These are phyloP conservation scores for Chiloscyllium plagiosum DNA, from an alignment of 2,113 vertebrate genomes.

Conservation along the genomic window DNA sequence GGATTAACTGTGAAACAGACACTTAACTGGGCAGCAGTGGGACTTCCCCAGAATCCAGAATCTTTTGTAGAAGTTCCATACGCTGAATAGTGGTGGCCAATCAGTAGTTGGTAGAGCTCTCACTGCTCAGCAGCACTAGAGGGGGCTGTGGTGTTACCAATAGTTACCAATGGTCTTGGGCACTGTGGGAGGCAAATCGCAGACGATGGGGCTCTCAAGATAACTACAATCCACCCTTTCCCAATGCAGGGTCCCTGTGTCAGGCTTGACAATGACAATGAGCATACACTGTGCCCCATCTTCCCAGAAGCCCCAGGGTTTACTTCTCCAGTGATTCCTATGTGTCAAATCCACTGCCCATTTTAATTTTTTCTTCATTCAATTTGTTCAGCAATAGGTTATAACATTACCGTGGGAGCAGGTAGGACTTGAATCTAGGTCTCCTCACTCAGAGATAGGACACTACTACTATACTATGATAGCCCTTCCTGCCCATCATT, in stretches of 20 bases:
- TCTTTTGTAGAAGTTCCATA: not conserved
- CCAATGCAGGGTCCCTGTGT: not conserved
- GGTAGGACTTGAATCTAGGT: too few species aligned
- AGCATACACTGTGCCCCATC: not conserved
- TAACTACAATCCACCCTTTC: not conserved
- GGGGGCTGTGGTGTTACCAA: too few species aligned
- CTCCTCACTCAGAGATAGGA: too few species aligned
- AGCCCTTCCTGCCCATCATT: too few species aligned
- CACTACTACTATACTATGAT: too few species aligned
- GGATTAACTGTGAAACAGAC: not conserved
- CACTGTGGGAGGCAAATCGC: not conserved
- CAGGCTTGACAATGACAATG: not conserved
- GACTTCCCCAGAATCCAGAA: not conserved
- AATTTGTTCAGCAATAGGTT: too few species aligned
- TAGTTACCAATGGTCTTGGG: not conserved
- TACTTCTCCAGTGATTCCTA: not conserved
- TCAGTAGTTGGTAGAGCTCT: not conserved
- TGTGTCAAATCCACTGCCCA: not conserved
- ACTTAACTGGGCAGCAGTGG: not conserved
- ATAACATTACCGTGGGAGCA: too few species aligned
- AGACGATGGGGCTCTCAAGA: not conserved
- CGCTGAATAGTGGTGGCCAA: not conserved
- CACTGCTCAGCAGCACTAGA: not conserved
- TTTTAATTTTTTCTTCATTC: too few species aligned
- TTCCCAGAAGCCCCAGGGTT: not conserved